Evolutionary conservation across 2,888 invertebrate genomes (phyloP).

Genomic region (Drosophila fulvimacula): DNA sequence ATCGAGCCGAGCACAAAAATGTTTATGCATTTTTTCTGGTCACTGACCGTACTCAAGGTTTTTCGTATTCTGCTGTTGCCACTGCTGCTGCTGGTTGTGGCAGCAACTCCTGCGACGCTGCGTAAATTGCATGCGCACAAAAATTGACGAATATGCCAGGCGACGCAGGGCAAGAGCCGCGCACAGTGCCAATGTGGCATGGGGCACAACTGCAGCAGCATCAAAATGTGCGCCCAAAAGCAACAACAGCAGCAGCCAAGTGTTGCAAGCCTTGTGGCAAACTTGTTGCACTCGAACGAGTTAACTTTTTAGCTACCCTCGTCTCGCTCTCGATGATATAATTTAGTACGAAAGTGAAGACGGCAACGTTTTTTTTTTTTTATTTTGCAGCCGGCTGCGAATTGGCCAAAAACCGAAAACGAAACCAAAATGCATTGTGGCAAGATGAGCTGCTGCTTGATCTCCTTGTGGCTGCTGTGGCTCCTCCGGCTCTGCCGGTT

Average conservation of each 20-base stretch:
- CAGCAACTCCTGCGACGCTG: slow-evolving; percentile 68
- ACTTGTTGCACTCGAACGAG: slow-evolving; percentile 68
- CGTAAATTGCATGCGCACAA: slow-evolving; percentile 82
- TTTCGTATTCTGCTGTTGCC: slow-evolving; percentile 78
- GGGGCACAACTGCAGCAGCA: slow-evolving; percentile 47
- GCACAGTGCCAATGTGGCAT: slow-evolving; percentile 20
- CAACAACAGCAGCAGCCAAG: slow-evolving; percentile 25
- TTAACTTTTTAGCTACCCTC: slow-evolving; percentile 54
- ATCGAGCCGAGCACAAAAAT: slow-evolving; percentile 75
- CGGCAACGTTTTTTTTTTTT: slow-evolving; percentile 24
- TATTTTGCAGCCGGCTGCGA: slow-evolving; percentile 70
- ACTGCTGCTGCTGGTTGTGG: slow-evolving; percentile 29
- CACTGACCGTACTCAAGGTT: slow-evolving; percentile 84
- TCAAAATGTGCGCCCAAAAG: slow-evolving; percentile 73
- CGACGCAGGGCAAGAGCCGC: slow-evolving; percentile 63
- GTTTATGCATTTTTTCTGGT: slow-evolving; percentile 83
- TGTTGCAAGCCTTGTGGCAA: slow-evolving; percentile 59
- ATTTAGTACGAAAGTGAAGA: slow-evolving; percentile 80
- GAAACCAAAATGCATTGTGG: slow-evolving; percentile 70
- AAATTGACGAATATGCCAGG: slow-evolving; percentile 80
- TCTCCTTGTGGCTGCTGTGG: slow-evolving; percentile 10
- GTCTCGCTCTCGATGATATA: slow-evolving; percentile 62
- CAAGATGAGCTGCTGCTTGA: slow-evolving; percentile 25
- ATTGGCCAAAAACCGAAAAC: slow-evolving; percentile 61
- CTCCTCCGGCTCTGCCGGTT: too few species aligned